Evolutionary conservation across 2,888 invertebrate species (phyloP), one percentile per base, ranked within the genome.

Genomic region (Rhamphomyia laevipes): DNA sequence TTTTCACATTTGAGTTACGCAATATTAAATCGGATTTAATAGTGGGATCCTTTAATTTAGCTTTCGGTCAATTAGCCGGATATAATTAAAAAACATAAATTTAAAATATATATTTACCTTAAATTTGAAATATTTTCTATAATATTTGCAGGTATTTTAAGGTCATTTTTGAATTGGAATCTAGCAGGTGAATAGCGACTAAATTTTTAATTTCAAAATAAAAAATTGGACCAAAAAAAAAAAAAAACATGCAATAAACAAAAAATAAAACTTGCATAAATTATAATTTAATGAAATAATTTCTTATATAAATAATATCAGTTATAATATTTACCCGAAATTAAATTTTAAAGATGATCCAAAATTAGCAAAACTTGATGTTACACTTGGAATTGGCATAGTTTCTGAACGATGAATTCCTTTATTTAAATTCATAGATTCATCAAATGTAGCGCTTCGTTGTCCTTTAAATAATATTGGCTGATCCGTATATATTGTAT

Each of bases 141-240:
- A 68, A 85, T 77, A 68, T 83, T 83, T 67, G 84, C 81, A 61
- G 83, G 80, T 65, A 83, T 76, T 76, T 82, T 84, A 74, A 86
- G 79, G 71, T 86, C 84, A 75, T 86, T 86, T 71, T 84, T 81
- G 71, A 87, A 79, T 68, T 86, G 86, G 72, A 86, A 77, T 72
- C 86, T 77, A 74, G 80, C 82, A 63, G 86, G 84, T 74, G 86
- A 85, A 78, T 84, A 86, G 74, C 86, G 86, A 79, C 86, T 87
- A 84, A 63, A 33, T 33, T 33, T 30, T 6, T 33, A 33, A 33
- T 13, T 33, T 13, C 3, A 33, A 6, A 33, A 6, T 13, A 33
- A 11, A 33, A 9, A 30, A 30, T 30, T 9, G 30, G 11, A 33
- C 11, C 33, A 33, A 13, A 33, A 35, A 35, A 5, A 35, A n/a